Conservation (phyloP, 2,888 invertebrate genomes). For the Barypeithes pellucidus region DNA sequence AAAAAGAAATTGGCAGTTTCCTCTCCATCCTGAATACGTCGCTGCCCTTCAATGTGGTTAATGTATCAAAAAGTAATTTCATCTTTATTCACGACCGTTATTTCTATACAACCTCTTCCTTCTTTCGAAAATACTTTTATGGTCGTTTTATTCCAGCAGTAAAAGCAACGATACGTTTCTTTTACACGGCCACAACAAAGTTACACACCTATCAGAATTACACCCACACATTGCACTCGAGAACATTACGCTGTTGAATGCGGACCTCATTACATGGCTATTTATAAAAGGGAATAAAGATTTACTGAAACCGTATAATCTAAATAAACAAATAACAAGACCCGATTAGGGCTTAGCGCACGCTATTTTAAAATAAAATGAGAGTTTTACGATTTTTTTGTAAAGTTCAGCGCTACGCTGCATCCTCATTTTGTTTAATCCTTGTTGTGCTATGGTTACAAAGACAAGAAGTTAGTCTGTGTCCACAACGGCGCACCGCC, state of each 20-base stretch:
- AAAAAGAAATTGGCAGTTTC: no score
- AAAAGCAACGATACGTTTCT: conserved; percentile 4
- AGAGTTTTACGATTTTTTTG: conserved; percentile 16
- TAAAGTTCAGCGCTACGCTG: not conserved
- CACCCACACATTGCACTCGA: conserved; percentile 18
- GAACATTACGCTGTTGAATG: conserved; percentile 21
- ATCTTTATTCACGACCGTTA: not conserved
- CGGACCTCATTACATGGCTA: conserved; percentile 24
- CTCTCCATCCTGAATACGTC: not conserved
- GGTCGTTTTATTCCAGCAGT: not conserved
- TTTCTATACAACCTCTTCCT: not conserved
- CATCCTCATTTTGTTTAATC: no score
- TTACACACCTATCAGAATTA: conserved; percentile 23
- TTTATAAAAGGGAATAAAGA: conserved; percentile 32
- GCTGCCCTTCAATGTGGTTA: not conserved
- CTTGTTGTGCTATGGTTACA: no score
- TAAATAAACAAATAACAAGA: conserved; percentile 27
- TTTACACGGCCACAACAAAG: conserved; percentile 9
- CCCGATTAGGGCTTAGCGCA: conserved; percentile 22
- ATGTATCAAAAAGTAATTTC: not conserved
- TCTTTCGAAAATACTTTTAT: conserved; percentile 5
- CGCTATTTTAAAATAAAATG: conserved; percentile 28
- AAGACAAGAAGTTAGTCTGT: no score
- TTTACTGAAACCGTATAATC: conserved; percentile 33
- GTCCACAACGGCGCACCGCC: no score